Evolutionary conservation across 1,140 invertebrate genomes (phyloP).

Genomic region (Orchestia grillus): DNA sequence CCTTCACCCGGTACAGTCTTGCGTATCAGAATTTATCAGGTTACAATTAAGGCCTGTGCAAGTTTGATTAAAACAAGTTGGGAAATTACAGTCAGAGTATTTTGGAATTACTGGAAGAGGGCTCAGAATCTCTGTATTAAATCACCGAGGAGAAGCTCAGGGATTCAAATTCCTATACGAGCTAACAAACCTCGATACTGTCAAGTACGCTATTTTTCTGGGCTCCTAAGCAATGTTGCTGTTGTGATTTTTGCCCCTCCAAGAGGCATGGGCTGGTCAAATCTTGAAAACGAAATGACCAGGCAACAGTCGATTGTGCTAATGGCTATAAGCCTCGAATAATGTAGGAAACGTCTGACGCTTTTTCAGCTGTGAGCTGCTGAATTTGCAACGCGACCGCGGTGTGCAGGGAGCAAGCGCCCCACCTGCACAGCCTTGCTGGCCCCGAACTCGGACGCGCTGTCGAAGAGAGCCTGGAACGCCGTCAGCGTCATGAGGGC

Average conservation of each 20-base stretch:
- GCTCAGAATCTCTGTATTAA: neutral
- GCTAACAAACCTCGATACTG: neutral
- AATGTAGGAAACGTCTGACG: no score
- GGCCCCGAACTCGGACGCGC: conserved; percentile 65
- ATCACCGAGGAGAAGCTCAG: neutral
- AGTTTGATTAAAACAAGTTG: neutral
- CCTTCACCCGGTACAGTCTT: no score
- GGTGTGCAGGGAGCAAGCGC: neutral
- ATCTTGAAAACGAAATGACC: no score
- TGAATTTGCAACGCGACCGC: no score
- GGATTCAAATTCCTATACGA: neutral
- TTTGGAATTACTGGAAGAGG: neutral
- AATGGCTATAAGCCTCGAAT: no score
- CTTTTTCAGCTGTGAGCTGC: no score
- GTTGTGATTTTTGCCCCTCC: no score
- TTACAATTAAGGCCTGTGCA: neutral
- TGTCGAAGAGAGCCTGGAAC: conserved; percentile 63
- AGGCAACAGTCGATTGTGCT: no score
- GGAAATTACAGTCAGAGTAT: neutral
- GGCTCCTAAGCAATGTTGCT: neutral
- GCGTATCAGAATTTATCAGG: neutral
- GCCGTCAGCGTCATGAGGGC: conserved; percentile 66
- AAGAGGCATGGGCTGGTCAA: no score
- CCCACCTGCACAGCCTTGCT: conserved; percentile 65
- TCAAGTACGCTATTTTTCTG: neutral